These are phyloP conservation scores for Chloromyia formosa DNA, from an alignment of 2,888 invertebrate genomes.

Conservation along the genomic window DNA sequence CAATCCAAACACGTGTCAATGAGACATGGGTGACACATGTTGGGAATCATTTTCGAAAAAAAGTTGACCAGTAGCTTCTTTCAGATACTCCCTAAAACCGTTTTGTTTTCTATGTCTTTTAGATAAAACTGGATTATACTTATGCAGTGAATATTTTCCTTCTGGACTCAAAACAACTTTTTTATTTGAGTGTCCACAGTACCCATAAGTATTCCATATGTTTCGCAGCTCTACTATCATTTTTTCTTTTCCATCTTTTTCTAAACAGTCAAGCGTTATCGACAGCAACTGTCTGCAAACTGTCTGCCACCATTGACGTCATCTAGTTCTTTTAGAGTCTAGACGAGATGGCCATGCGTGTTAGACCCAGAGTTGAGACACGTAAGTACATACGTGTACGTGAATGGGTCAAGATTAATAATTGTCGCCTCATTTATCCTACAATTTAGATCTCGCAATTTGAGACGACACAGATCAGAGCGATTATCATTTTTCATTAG, in stretches of 20 bases:
- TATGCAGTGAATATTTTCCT: too few relatives aligned
- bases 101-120: too few relatives aligned
- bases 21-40: neutral
- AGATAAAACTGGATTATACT: too few relatives aligned
- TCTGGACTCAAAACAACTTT: neutral
- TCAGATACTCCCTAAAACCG: too few relatives aligned
- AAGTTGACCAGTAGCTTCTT: too few relatives aligned
- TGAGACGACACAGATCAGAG: neutral
- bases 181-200: neutral
- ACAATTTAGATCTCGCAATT: neutral
- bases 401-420: neutral
- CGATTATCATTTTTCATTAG: neutral
- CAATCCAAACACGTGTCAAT: neutral
- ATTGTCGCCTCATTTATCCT: neutral
- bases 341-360: neutral
- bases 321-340: conserved; percentile 18
- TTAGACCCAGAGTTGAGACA: too few relatives aligned
- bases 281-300: conserved; percentile 43
- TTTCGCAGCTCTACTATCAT: neutral
- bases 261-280: conserved; percentile 2
- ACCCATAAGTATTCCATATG: conserved; percentile 1
- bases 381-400: too few relatives aligned
- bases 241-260: neutral
- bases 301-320: conserved; percentile 48
- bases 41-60: neutral